Percentiles rank a stretch among this genome's conserved stretches.
These are phyloP conservation scores for Corythornis leucogaster DNA, from an alignment of 2,797 vertebrate species.

Conservation along the genomic window DNA sequence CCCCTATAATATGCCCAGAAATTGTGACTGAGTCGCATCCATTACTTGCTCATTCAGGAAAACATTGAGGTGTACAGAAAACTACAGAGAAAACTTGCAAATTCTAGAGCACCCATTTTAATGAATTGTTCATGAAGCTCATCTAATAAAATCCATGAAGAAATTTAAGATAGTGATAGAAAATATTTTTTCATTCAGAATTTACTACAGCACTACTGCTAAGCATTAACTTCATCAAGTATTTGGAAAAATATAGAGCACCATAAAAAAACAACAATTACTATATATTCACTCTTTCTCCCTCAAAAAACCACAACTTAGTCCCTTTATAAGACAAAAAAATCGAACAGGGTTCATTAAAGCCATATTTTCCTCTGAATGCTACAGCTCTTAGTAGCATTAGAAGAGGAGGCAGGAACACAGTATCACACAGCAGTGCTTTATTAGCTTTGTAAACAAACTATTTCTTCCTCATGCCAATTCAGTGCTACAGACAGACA, in stretches of 20 bases:
- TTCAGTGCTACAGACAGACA: accelerated
- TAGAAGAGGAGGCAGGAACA: neutral
- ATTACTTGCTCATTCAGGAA: neutral
- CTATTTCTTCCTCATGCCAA: neutral
- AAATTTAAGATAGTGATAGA: neutral
- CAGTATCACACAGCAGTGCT: neutral
- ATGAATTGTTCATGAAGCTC: neutral
- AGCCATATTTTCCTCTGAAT: neutral
- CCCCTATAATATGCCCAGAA: neutral
- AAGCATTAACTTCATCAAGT: neutral
- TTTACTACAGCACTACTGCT: neutral
- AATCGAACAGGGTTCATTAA: neutral
- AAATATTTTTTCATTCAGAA: neutral
- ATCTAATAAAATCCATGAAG: neutral
- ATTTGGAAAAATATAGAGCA: neutral
- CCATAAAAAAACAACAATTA: neutral
- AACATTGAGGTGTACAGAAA: neutral
- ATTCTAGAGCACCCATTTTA: neutral
- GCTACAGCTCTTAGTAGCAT: neutral
- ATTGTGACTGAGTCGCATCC: neutral
- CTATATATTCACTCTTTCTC: neutral
- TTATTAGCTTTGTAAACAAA: neutral
- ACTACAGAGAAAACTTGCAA: neutral
- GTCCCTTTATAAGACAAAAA: neutral
- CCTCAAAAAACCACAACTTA: neutral